Conservation (phyloP, 2,888 invertebrate species). For the Cyclophora albipunctata region DNA sequence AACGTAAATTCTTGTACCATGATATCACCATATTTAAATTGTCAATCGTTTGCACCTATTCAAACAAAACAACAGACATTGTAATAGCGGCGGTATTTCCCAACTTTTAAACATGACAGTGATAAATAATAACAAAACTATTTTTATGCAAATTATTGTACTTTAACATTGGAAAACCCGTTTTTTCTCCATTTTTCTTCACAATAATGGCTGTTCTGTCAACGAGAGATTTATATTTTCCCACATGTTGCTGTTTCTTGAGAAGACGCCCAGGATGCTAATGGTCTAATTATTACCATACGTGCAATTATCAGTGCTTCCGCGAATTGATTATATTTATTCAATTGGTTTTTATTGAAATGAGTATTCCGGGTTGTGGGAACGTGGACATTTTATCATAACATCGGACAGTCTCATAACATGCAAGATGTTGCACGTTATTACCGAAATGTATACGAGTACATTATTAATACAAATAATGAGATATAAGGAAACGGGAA, state of each 20-base stretch:
- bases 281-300: slow-evolving; percentile 41
- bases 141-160: slow-evolving; percentile 27
- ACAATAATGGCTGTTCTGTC: slow-evolving; percentile 44
- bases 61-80: no score
- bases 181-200: slow-evolving; percentile 21
- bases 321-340: slow-evolving; percentile 34
- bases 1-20: no score
- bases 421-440: no score
- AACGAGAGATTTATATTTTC: slow-evolving; percentile 57
- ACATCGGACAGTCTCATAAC: no score
- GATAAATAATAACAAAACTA: slow-evolving; percentile 10
- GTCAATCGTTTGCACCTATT: no score
- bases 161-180: slow-evolving; percentile 37
- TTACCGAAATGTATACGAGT: no score
- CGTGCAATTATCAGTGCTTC: slow-evolving; percentile 41
- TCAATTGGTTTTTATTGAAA: slow-evolving; percentile 27
- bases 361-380: slow-evolving; percentile 37
- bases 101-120: slow-evolving; percentile 10
- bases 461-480: no score
- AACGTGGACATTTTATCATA: slow-evolving; percentile 14
- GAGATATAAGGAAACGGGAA: no score
- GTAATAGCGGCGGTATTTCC: slow-evolving; percentile 16
- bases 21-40: no score
- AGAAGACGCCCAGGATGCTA: slow-evolving; percentile 19
- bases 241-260: slow-evolving; percentile 31